phyloP scores from a whole-genome alignment of 92 coral and sea anemone genomes.

The Scolanthus callimorphus region DNA sequence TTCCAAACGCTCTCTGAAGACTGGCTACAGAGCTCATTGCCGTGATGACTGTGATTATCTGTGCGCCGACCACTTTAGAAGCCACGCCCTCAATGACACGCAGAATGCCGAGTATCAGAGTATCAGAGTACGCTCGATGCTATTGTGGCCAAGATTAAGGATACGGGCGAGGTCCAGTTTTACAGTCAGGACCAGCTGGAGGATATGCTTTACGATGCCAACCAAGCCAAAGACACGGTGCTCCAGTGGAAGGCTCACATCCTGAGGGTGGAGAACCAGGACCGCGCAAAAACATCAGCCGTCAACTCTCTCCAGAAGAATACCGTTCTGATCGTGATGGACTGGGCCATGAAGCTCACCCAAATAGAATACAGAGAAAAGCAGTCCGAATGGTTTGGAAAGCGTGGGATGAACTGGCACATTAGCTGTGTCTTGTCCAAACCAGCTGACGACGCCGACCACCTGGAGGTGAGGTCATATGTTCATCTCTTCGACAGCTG shows the following conservation, averaged over 20 bases:
- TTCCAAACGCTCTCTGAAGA: conserved; percentile 52
- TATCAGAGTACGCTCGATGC: conserved; percentile 12
- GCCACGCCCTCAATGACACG: conserved; percentile 45
- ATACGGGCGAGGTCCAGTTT: too few relatives aligned
- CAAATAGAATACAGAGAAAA: too few relatives aligned
- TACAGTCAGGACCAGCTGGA: conserved; percentile 38
- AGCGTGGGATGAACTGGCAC: conserved; percentile 65
- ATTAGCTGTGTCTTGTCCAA: conserved; percentile 50
- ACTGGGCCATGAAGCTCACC: too few relatives aligned
- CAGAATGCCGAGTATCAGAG: conserved; percentile 18
- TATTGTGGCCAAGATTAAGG: too few relatives aligned
- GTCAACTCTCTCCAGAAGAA: too few relatives aligned
- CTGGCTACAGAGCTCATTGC: conserved; percentile 58
- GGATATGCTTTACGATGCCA: conserved; percentile 36
- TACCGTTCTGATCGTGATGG: too few relatives aligned
- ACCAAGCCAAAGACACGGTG: conserved; percentile 32
- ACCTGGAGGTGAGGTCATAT: conserved; percentile 35
- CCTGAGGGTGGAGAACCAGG: conserved; percentile 54
- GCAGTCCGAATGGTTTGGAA: too few relatives aligned
- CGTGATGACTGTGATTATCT: conserved; percentile 32
- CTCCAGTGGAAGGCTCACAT: conserved; percentile 55
- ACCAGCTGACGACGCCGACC: conserved; percentile 13
- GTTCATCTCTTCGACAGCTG: conserved; percentile 40
- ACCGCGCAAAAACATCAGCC: conserved; percentile 38
- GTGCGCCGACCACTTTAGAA: conserved; percentile 56